Evolutionary conservation across 2,888 invertebrate species (phyloP).

Genomic region (Cryptosula pallasiana): DNA sequence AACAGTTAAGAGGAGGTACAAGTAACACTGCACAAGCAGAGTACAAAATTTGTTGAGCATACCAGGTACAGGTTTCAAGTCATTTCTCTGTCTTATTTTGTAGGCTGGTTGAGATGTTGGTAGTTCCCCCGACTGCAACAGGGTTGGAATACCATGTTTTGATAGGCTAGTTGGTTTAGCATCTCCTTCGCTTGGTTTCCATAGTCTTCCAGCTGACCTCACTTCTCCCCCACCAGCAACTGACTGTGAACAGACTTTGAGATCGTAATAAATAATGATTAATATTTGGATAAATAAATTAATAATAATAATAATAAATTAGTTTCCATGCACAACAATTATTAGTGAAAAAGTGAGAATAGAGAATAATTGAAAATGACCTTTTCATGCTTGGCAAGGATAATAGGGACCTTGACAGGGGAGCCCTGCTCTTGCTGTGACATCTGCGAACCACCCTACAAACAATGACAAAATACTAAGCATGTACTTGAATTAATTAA

Average conservation of each 20-base stretch:
- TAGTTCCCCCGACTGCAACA: conserved; percentile 10
- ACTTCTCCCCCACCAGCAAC: neutral
- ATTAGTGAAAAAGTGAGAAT: too few species aligned
- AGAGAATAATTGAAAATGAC: too few species aligned
- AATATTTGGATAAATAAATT: too few species aligned
- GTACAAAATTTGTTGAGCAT: too few species aligned
- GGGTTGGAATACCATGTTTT: conserved; percentile 4
- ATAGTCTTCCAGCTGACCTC: neutral
- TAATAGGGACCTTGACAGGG: conserved; percentile 12
- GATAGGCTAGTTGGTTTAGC: neutral
- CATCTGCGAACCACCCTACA: neutral
- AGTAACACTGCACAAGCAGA: too few species aligned
- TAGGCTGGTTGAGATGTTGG: neutral
- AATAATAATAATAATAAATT: too few species aligned
- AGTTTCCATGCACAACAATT: too few species aligned
- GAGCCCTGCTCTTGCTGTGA: conserved; percentile 6
- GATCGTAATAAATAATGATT: too few species aligned
- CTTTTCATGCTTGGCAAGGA: conserved; percentile 22
- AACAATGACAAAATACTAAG: neutral
- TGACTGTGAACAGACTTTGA: too few species aligned
- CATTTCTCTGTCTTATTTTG: conserved; percentile 17
- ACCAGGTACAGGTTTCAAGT: conserved; percentile 6
- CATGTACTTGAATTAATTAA: too few species aligned
- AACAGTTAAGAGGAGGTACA: too few species aligned
- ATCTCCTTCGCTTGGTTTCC: conserved; percentile 6